A percentile compares a stretch with the other conserved stretches of the same genome.
These are phyloP conservation scores for Ophioderma brevispina DNA, from an alignment of 35 echinoderm and acorn worm genomes.

Conservation along the genomic window DNA sequence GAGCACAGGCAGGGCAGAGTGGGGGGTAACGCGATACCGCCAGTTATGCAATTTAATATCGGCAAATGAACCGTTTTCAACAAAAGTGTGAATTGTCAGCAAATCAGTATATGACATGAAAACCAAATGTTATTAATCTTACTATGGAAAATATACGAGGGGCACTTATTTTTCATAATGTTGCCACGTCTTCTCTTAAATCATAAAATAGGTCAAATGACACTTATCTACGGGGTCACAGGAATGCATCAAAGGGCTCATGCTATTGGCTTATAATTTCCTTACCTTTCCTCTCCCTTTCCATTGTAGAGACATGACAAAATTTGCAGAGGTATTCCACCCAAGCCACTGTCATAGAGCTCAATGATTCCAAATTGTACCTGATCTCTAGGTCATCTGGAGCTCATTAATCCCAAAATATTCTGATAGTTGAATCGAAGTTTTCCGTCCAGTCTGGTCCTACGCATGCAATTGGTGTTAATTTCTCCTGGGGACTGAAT, in stretches of 20 bases:
- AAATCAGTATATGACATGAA: not conserved
- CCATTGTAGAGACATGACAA: slow-evolving; percentile 38
- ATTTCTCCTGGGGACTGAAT: slow-evolving; percentile 52
- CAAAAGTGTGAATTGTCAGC: too few relatives aligned
- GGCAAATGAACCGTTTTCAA: too few relatives aligned
- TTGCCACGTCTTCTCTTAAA: not conserved
- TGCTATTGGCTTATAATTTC: not conserved
- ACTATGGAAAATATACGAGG: not conserved
- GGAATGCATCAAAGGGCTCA: not conserved
- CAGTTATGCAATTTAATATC: too few relatives aligned
- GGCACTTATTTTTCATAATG: not conserved
- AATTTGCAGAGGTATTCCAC: slow-evolving; percentile 53
- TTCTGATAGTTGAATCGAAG: slow-evolving; percentile 47
- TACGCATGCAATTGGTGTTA: slow-evolving; percentile 57
- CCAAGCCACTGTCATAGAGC: slow-evolving; percentile 81
- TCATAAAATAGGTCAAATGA: not conserved
- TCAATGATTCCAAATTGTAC: slow-evolving; percentile 80
- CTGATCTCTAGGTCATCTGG: not conserved
- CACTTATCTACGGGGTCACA: not conserved
- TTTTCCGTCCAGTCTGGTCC: slow-evolving; percentile 67
- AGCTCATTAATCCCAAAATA: slow-evolving; percentile 86
- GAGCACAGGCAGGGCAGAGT: too few relatives aligned
- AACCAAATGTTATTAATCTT: not conserved
- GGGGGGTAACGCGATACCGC: too few relatives aligned
- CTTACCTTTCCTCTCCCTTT: slow-evolving; percentile 37